phyloP scores from a whole-genome alignment of 2,888 invertebrate genomes.

The Protonemura montana region DNA sequence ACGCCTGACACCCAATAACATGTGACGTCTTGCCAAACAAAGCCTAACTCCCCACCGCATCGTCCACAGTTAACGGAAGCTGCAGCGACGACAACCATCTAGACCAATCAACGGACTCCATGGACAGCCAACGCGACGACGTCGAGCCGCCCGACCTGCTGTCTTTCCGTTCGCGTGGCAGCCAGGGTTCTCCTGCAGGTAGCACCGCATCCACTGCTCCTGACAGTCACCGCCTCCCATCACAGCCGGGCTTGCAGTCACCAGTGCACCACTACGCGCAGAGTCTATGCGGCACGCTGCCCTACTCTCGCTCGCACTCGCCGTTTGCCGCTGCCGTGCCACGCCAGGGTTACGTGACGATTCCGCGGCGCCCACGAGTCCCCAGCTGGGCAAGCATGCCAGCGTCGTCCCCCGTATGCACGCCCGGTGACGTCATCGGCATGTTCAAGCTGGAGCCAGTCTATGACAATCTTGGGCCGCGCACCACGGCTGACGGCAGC shows the following conservation, averaged over 20 bases:
- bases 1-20: background rate
- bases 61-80: conserved; percentile 38
- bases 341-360: conserved; percentile 85
- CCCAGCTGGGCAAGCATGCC: conserved; percentile 80
- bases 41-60: background rate
- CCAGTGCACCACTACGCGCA: conserved; percentile 58
- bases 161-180: conserved; percentile 76
- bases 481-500: conserved; percentile 88
- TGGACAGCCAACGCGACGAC: conserved; percentile 43
- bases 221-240: conserved; percentile 70
- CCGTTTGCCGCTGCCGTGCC: conserved; percentile 72
- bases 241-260: conserved; percentile 58
- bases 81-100: conserved; percentile 46
- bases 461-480: conserved; percentile 84
- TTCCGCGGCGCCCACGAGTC: conserved; percentile 82
- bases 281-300: conserved; percentile 78
- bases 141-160: conserved; percentile 80
- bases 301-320: conserved; percentile 74
- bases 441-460: conserved; percentile 70
- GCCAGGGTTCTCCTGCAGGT: conserved; percentile 79
- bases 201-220: conserved; percentile 84
- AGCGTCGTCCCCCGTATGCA: conserved; percentile 62
- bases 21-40: background rate
- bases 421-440: conserved; percentile 61
- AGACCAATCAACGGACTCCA: conserved; percentile 47